Conservation (phyloP, 2,888 invertebrate genomes). For the Parthenolecanium corni region DNA sequence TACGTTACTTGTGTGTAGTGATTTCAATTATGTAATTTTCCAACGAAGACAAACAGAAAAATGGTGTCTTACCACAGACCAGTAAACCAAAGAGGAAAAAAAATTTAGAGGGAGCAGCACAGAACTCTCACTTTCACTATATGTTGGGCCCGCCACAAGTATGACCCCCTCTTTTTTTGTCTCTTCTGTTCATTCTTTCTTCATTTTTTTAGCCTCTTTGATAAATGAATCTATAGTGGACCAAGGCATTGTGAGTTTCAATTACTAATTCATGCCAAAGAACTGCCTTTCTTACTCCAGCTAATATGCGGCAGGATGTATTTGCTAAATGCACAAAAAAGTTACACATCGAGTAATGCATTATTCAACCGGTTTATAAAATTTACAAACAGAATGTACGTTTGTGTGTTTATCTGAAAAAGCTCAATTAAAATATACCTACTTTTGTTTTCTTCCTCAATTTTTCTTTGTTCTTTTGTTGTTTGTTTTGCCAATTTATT, state of each 20-base stretch:
- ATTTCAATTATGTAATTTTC: no score
- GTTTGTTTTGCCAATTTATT: not conserved
- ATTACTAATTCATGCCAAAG: constrained; percentile 2
- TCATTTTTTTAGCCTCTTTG: constrained; percentile 5
- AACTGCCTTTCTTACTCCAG: constrained; percentile 12
- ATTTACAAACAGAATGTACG: not conserved
- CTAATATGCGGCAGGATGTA: constrained; percentile 15
- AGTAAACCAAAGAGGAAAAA: not conserved
- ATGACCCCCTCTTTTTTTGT: constrained; percentile 18
- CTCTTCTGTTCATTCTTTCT: no score
- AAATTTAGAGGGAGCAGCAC: constrained; percentile 16
- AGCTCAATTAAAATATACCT: not conserved
- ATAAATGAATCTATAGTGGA: constrained; percentile 18
- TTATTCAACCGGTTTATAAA: constrained; percentile 8
- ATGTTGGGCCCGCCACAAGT: not conserved
- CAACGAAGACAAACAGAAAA: no score
- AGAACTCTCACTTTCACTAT: constrained; percentile 26
- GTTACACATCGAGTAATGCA: not conserved
- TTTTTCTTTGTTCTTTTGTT: not conserved
- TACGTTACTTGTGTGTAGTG: no score
- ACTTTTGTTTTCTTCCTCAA: not conserved
- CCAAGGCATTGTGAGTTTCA: constrained; percentile 8
- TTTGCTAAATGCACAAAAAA: constrained; percentile 22
- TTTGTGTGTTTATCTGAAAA: no score
- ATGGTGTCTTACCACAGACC: no score